Evolutionary conservation across 2,888 invertebrate genomes (phyloP).

Genomic region (Amphiduros pacificus): DNA sequence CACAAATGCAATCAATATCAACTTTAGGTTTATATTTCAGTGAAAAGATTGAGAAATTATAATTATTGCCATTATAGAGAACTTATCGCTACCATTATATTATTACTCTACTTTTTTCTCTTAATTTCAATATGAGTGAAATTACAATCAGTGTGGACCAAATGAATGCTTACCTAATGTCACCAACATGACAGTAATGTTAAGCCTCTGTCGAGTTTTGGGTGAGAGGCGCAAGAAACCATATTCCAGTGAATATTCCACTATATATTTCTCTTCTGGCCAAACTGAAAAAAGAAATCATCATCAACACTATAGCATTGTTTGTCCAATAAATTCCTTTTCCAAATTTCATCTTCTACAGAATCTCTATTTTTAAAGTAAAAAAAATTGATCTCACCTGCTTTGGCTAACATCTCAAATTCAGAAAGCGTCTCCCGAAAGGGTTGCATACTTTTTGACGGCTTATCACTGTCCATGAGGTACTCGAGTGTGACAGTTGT

Average conservation of each 20-base stretch:
- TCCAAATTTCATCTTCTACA: neutral
- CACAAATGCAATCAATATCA: neutral
- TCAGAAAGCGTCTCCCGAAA: conserved; percentile 61
- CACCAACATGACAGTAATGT: conserved; percentile 78
- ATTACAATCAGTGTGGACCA: too few relatives aligned
- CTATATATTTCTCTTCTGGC: conserved; percentile 90
- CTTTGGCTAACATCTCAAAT: conserved; percentile 66
- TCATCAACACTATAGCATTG: neutral
- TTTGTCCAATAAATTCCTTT: neutral
- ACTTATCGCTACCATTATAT: neutral
- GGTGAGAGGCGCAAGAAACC: conserved; percentile 91
- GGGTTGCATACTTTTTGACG: conserved; percentile 30
- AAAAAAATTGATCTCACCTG: conserved; percentile 62
- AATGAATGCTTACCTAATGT: conserved; percentile 61
- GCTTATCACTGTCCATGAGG: conserved; percentile 1
- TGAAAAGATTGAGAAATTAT: neutral
- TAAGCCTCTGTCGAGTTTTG: conserved; percentile 79
- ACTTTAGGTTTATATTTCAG: neutral
- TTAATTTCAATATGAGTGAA: too few relatives aligned
- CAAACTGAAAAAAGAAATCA: conserved; percentile 59
- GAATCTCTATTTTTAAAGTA: too few relatives aligned
- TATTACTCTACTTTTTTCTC: neutral
- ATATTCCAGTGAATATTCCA: conserved; percentile 96
- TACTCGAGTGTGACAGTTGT: neutral
- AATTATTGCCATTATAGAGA: too few relatives aligned